phyloP scores from a whole-genome alignment of 1,140 invertebrate genomes.

The Atta texana region DNA sequence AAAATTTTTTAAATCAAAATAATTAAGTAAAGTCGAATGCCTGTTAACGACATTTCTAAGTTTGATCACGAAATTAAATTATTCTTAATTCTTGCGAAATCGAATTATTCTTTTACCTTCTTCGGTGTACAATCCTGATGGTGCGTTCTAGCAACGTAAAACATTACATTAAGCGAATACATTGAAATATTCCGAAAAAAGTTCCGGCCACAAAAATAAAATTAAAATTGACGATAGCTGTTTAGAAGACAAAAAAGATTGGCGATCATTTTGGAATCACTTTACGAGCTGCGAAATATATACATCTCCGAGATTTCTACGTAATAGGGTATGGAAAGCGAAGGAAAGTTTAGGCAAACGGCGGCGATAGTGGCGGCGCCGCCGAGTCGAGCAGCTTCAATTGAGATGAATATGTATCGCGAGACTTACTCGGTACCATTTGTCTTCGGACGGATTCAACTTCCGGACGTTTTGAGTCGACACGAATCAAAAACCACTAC shows the following conservation, averaged over 20 bases:
- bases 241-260: constrained; percentile 4
- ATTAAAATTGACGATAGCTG: constrained; percentile 18
- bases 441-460: constrained; percentile 31
- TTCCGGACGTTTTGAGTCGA: constrained; percentile 44
- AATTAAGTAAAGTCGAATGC: background rate
- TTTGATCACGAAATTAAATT: background rate
- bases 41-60: background rate
- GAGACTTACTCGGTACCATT: constrained; percentile 37
- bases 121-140: background rate
- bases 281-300: constrained; percentile 52
- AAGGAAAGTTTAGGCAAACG: constrained; percentile 53
- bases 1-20: background rate
- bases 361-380: background rate
- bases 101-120: background rate
- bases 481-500: constrained; percentile 40
- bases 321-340: constrained; percentile 42
- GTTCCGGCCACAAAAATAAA: constrained; percentile 7
- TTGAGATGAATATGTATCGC: constrained; percentile 47
- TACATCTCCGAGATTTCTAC: constrained; percentile 38
- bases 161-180: background rate
- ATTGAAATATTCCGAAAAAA: background rate
- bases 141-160: background rate
- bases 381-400: constrained; percentile 35
- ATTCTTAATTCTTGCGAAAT: background rate
- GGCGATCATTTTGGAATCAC: background rate